Evolutionary conservation across 2,113 vertebrate species (phyloP).

Genomic region (Cyanoramphus novaezelandiae): DNA sequence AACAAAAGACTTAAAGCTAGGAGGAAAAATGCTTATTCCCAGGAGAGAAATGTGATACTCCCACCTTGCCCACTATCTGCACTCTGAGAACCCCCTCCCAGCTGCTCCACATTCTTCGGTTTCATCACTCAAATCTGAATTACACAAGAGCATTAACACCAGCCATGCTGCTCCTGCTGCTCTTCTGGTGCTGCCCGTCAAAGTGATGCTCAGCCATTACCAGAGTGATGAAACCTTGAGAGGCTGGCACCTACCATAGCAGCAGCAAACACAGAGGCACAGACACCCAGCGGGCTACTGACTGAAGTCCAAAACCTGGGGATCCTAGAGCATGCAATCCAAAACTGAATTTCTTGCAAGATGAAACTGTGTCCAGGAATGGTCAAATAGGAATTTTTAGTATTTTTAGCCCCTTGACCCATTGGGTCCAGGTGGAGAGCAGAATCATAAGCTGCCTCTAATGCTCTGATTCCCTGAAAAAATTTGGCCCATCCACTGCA

Average conservation of each 20-base stretch:
- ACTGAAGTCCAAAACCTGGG: not conserved
- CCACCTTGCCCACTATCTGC: constrained; percentile 66
- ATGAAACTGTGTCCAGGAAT: not conserved
- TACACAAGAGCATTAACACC: not conserved
- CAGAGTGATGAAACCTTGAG: not conserved
- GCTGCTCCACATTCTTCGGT: constrained; percentile 66
- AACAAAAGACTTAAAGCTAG: constrained; percentile 19
- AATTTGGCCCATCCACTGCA: not conserved
- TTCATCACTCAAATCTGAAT: constrained; percentile 60
- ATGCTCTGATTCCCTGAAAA: rapidly evolving
- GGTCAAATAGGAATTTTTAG: not conserved
- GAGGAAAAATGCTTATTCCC: not conserved
- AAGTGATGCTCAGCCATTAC: not conserved
- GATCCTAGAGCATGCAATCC: not conserved
- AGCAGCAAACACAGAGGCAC: not conserved
- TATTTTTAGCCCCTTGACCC: not conserved
- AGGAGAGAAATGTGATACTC: constrained; percentile 29
- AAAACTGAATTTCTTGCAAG: not conserved
- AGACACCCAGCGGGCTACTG: rapidly evolving
- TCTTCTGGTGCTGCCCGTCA: not conserved
- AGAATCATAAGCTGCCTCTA: not conserved
- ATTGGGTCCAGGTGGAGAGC: rapidly evolving
- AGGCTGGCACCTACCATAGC: rapidly evolving
- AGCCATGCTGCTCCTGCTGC: not conserved
- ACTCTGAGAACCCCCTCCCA: constrained; percentile 63